Evolutionary conservation across 2,797 vertebrate genomes (phyloP).

Genomic region (Brachyrhaphis roseni): DNA sequence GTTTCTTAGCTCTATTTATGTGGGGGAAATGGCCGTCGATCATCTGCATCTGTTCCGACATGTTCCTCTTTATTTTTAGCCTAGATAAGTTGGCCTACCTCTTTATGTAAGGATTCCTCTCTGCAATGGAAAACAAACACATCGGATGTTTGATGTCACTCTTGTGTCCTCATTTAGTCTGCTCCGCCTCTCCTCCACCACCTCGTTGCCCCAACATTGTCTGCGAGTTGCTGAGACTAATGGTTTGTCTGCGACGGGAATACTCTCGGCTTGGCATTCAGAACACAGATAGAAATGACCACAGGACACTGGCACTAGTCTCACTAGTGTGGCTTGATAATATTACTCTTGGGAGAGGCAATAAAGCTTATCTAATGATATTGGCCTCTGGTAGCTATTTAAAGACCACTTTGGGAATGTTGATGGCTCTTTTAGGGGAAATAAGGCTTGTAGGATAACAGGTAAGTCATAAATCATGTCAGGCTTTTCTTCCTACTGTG

Average conservation of each 20-base stretch:
- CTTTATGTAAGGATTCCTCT: background rate
- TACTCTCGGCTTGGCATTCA: slow-evolving; percentile 58
- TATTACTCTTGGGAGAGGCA: slow-evolving; percentile 51
- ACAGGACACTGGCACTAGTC: slow-evolving; percentile 48
- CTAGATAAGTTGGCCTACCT: background rate
- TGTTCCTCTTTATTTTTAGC: background rate
- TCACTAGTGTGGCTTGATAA: slow-evolving; percentile 55
- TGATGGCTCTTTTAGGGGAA: slow-evolving; percentile 28
- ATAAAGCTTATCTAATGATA: slow-evolving; percentile 59
- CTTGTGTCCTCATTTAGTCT: background rate
- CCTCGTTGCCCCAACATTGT: background rate
- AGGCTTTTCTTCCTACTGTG: background rate
- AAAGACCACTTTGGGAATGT: slow-evolving; percentile 39
- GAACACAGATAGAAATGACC: slow-evolving; percentile 56
- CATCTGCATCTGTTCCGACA: background rate
- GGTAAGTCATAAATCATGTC: slow-evolving; percentile 15
- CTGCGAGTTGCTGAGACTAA: slow-evolving; percentile 47
- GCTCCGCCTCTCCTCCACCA: background rate
- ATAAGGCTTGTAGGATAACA: slow-evolving; percentile 17
- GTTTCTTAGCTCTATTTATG: too few relatives aligned
- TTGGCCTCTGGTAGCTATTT: slow-evolving; percentile 45
- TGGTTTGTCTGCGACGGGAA: slow-evolving; percentile 44
- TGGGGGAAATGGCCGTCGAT: too few relatives aligned
- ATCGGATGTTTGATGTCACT: background rate
- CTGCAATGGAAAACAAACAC: background rate